Evolutionary conservation across 2,797 vertebrate species (phyloP), one percentile per base, ranked within the genome.

Genomic region (Peromyscus nudipes): DNA sequence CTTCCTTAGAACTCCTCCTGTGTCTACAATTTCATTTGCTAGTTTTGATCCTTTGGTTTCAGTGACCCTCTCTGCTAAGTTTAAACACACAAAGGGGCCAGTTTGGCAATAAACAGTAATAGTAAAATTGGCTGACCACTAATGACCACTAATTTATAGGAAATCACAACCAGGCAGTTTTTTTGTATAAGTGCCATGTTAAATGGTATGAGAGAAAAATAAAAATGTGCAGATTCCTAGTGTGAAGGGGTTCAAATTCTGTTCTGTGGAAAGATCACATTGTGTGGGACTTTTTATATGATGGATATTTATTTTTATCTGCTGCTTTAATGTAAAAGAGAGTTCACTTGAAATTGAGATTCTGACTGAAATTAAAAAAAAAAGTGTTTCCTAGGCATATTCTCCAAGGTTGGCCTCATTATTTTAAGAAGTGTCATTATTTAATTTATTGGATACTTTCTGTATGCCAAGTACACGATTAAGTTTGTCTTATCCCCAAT

Each of bases 361-460:
- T 92, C 76, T 31, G 16, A 25, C 3, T 60, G 2, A n/a, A 52
- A 75, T 4, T 92, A 92, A 7, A 65, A 52, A 52, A 40, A 49
- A 49, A 80, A 89, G 71, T 31, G 0, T 62, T 83, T 92, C 49
- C 77, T 43, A 91, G 25, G 34, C 23, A 64, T 34, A 60, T n/a
- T n/a, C 31, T 89, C 64, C 60, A 69, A 73, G 16, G 52, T 43
- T 89, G 43, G 31, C 46, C 62, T 91, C 67, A 29, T 82, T 87
- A 46, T 76, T 95, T 31, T 29, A 84, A 60, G 21, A 79, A 64
- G 12, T 92, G 6, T 9, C 65, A 65, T 79, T 52, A 52, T 90
- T 95, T 95, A 93, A 91, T 80, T 57, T 92, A 89, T 37, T 77
- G 3, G 12, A 40, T 6, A n/a, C 6, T 67, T 94, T 84, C 52